Percentiles rank a stretch among this genome's conserved stretches.
These are phyloP conservation scores for Euschistus heros DNA, from an alignment of 1,140 invertebrate genomes.

Conservation along the genomic window DNA sequence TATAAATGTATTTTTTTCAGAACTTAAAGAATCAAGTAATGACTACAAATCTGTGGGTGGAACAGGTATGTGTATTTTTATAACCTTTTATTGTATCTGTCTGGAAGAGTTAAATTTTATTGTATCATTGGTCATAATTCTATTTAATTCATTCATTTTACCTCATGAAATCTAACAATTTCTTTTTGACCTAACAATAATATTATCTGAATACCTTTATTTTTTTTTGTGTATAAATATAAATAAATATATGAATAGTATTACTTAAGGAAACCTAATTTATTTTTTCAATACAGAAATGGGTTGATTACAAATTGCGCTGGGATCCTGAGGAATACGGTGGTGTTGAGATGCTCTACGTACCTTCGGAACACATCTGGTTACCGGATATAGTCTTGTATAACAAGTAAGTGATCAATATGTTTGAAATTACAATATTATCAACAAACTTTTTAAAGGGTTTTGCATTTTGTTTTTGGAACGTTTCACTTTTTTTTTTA, in stretches of 20 bases:
- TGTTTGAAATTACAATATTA: too few species aligned
- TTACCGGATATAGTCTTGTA: slow-evolving; percentile 80
- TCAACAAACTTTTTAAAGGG: too few species aligned
- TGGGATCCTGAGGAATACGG: slow-evolving; percentile 92
- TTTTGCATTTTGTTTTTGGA: too few species aligned
- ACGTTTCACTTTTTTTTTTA: not conserved
- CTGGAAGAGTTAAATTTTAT: too few species aligned
- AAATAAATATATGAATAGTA: slow-evolving; percentile 16
- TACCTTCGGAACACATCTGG: slow-evolving; percentile 88
- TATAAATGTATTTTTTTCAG: slow-evolving; percentile 42
- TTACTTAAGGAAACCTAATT: slow-evolving; percentile 8
- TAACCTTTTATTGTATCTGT: too few species aligned
- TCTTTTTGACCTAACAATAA: too few species aligned
- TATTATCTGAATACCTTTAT: slow-evolving; percentile 17
- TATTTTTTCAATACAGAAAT: slow-evolving; percentile 58
- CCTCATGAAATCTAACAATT: too few species aligned
- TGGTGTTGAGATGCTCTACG: slow-evolving; percentile 82
- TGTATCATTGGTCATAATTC: too few species aligned
- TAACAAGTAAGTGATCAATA: slow-evolving; percentile 59
- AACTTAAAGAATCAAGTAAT: slow-evolving; percentile 90
- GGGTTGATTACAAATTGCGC: slow-evolving; percentile 83
- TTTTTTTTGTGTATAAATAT: slow-evolving; percentile 1
- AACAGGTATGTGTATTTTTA: slow-evolving; percentile 62
- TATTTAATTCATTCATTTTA: too few species aligned
- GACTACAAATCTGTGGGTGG: slow-evolving; percentile 92